Evolutionary conservation across 2,113 vertebrate genomes (phyloP).

Genomic region (Alligator sinensis): DNA sequence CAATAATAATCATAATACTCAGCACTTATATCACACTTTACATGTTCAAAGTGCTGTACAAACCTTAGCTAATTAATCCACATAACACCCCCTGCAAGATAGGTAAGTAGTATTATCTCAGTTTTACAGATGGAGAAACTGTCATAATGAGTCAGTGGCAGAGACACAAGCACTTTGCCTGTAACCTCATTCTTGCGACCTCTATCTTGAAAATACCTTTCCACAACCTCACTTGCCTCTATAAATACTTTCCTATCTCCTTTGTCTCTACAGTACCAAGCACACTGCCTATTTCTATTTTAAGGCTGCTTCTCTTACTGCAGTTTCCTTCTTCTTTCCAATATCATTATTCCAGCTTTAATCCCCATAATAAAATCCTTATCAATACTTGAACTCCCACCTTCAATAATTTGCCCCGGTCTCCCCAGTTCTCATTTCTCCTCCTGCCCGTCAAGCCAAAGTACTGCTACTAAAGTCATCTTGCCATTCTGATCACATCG

Average conservation of each 20-base stretch:
- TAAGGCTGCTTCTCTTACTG: neutral
- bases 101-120: conserved; percentile 77
- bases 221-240: conserved; percentile 61
- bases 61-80: conserved; percentile 75
- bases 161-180: conserved; percentile 47
- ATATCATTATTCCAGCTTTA: conserved; percentile 36
- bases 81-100: conserved; percentile 71
- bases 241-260: conserved; percentile 68
- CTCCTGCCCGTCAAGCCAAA: neutral
- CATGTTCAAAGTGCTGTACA: conserved; percentile 76
- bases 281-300: conserved; percentile 59
- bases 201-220: conserved; percentile 73
- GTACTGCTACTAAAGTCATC: neutral
- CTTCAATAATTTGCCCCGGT: conserved; percentile 21
- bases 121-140: conserved; percentile 74
- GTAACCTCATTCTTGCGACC: conserved; percentile 73
- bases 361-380: conserved; percentile 50
- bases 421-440: neutral
- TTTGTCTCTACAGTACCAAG: conserved; percentile 58
- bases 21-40: conserved; percentile 75
- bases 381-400: neutral
- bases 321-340: conserved; percentile 54
- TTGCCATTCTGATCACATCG: neutral
- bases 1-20: conserved; percentile 73
- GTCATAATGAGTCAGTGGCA: conserved; percentile 66